Percentiles rank a stretch among this genome's conserved stretches.
Conservation (phyloP, 2,797 vertebrate genomes). For the Alauda arvensis region DNA sequence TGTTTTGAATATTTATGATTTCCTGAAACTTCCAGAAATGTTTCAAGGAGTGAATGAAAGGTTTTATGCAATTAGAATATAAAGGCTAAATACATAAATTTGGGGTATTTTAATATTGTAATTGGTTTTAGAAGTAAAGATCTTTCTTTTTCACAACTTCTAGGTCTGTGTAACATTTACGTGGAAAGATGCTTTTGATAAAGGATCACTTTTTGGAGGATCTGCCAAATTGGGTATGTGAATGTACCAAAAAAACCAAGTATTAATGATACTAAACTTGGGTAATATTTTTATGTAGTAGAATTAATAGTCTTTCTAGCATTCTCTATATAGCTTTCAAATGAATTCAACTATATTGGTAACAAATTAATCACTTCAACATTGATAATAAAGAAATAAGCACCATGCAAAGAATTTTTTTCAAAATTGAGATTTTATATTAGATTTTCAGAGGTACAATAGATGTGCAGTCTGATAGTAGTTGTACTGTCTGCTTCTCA, state of each 20-base stretch:
- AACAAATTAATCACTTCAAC: not conserved
- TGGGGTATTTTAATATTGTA: not conserved
- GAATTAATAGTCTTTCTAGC: not conserved
- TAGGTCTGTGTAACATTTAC: slow-evolving; percentile 97
- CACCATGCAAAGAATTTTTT: not conserved
- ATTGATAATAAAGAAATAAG: not conserved
- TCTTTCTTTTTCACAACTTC: not conserved
- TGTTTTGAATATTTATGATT: not conserved
- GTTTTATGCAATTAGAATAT: not conserved
- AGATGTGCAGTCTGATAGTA: not conserved
- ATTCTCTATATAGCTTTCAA: not conserved
- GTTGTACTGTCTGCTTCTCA: not conserved
- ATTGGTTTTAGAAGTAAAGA: not conserved
- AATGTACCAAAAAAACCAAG: not conserved
- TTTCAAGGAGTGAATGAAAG: not conserved
- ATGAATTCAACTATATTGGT: not conserved
- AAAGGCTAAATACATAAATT: not conserved
- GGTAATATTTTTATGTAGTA: not conserved
- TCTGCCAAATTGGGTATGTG: slow-evolving; percentile 92
- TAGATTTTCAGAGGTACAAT: not conserved
- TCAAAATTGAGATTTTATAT: not conserved
- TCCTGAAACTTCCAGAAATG: not conserved
- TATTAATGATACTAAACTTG: not conserved
- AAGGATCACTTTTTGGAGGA: slow-evolving; percentile 96
- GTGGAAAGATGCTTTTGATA: slow-evolving; percentile 99